A percentile compares a stretch with the other conserved stretches of the same genome.
phyloP scores from a whole-genome alignment of 2,113 vertebrate genomes.

The Scomber japonicus region DNA sequence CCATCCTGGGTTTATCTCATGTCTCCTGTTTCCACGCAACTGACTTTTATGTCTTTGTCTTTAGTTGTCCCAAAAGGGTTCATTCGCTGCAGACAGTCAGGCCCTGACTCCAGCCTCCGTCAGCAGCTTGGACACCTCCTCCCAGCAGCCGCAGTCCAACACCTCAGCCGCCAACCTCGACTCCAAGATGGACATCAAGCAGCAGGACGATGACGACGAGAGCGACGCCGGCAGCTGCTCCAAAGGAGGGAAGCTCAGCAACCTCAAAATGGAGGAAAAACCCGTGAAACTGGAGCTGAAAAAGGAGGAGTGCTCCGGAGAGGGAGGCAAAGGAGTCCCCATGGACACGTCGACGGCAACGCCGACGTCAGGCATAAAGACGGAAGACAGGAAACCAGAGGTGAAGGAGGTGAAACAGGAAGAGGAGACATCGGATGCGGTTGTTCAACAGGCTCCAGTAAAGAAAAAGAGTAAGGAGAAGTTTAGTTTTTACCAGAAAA shows the following conservation, averaged over 20 bases:
- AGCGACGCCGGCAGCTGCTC: conserved; percentile 73
- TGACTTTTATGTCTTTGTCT: conserved; percentile 5
- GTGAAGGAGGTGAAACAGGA: conserved; percentile 92
- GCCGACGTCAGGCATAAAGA: conserved; percentile 46
- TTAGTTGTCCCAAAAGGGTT: conserved; percentile 93
- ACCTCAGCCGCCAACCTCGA: conserved; percentile 85
- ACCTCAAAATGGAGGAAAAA: conserved; percentile 89
- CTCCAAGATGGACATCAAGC: conserved; percentile 90
- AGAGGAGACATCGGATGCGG: conserved; percentile 87
- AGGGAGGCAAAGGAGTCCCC: conserved; percentile 89
- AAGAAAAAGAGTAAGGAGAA: conserved; percentile 94
- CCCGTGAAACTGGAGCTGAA: conserved; percentile 84
- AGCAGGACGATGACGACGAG: conserved; percentile 88
- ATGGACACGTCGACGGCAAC: conserved; percentile 82
- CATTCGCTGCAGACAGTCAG: conserved; percentile 90
- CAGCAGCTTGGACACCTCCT: conserved; percentile 92
- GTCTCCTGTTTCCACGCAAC: background rate
- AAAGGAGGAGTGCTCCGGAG: conserved; percentile 81
- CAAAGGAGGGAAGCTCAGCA: conserved; percentile 83
- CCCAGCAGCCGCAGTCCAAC: conserved; percentile 89
- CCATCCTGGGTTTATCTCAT: background rate
- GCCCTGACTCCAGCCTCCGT: conserved; percentile 93
- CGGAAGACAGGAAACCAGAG: conserved; percentile 91
- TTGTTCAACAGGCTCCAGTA: conserved; percentile 86
- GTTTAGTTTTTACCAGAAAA: background rate